Conservation (phyloP, 2,888 invertebrate species). For the Lithophane ornitopus region DNA sequence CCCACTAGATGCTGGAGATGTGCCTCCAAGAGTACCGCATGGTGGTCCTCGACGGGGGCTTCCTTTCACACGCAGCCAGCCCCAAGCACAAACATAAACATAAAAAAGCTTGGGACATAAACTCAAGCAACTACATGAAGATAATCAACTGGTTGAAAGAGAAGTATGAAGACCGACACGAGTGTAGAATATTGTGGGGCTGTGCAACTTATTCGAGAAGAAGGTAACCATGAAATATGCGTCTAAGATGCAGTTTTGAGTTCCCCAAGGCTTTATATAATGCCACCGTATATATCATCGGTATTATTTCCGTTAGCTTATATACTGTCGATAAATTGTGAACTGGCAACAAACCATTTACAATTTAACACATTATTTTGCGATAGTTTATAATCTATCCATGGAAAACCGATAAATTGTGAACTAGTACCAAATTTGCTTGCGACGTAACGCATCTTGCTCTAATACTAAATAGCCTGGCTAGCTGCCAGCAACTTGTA, state of each 20-base stretch:
- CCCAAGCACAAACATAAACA: conserved; percentile 72
- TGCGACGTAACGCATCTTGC: too few relatives aligned
- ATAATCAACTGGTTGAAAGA: conserved; percentile 85
- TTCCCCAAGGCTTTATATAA: conserved; percentile 5
- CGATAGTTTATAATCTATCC: too few relatives aligned
- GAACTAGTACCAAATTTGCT: too few relatives aligned
- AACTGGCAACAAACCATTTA: too few relatives aligned
- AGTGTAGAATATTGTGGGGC: conserved; percentile 81
- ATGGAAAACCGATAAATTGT: too few relatives aligned
- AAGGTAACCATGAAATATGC: neutral
- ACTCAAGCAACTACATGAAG: conserved; percentile 86
- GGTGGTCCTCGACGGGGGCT: conserved; percentile 93
- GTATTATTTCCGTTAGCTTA: too few relatives aligned
- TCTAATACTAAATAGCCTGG: too few relatives aligned
- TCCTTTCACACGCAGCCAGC: conserved; percentile 92
- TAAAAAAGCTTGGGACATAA: conserved; percentile 77
- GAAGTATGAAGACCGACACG: conserved; percentile 86
- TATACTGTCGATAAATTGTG: too few relatives aligned
- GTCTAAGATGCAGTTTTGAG: conserved; percentile 15
- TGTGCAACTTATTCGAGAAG: conserved; percentile 43
- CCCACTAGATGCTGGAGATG: conserved; percentile 93
- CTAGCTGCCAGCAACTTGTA: too few relatives aligned
- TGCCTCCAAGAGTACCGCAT: conserved; percentile 93
- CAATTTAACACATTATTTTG: too few relatives aligned
- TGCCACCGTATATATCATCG: too few relatives aligned